These are phyloP conservation scores for Equus przewalskii DNA, from an alignment of 2,113 vertebrate genomes.

Conservation along the genomic window DNA sequence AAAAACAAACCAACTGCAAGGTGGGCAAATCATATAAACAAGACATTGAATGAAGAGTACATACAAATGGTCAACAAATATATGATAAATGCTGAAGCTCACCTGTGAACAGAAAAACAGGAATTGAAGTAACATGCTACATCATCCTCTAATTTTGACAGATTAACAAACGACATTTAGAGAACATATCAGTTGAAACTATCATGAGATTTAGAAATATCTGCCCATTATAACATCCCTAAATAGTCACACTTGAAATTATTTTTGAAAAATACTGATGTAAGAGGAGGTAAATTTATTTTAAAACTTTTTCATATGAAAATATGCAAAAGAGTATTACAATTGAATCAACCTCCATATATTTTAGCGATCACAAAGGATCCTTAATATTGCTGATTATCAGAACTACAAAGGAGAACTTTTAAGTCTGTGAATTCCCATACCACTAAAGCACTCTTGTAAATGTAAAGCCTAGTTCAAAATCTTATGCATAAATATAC, in stretches of 20 bases:
- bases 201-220: not conserved
- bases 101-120: not conserved
- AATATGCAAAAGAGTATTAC: not conserved
- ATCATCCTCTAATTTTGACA: not conserved
- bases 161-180: not conserved
- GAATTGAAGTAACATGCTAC: not conserved
- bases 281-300: not conserved
- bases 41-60: not conserved
- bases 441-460: rapidly evolving
- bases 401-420: not conserved
- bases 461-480: not conserved
- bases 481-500: not conserved
- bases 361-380: not conserved
- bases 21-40: not conserved
- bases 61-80: not conserved
- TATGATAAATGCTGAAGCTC: not conserved
- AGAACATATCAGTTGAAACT: not conserved
- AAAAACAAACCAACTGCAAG: not conserved
- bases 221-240: not conserved
- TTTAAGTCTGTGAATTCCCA: not conserved
- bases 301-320: not conserved
- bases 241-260: not conserved
- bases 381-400: not conserved
- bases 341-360: not conserved
- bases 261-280: not conserved